These are phyloP conservation scores for Lepidocyrtinus sp. DNA, from an alignment of 2,888 invertebrate species.

Conservation along the genomic window DNA sequence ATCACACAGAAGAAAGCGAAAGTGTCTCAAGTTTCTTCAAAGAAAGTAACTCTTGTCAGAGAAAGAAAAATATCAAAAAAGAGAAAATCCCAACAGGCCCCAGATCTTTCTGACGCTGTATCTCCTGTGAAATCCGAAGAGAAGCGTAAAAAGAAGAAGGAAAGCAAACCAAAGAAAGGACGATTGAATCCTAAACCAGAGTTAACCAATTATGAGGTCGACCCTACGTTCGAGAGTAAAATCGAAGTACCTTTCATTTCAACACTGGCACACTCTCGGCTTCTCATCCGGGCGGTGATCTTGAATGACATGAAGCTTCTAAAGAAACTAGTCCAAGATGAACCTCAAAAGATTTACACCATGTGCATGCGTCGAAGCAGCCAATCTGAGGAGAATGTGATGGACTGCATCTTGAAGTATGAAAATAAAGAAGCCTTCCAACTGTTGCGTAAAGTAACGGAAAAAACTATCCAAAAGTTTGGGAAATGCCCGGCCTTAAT, in stretches of 20 bases:
- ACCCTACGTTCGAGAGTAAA: slow-evolving; percentile 63
- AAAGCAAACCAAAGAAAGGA: slow-evolving; percentile 32
- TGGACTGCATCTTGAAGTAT: slow-evolving; percentile 56
- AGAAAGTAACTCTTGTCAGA: background rate
- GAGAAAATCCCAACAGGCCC: background rate
- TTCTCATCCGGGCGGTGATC: slow-evolving; percentile 73
- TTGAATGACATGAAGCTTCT: slow-evolving; percentile 72
- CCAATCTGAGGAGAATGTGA: slow-evolving; percentile 22
- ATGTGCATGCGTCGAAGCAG: slow-evolving; percentile 69
- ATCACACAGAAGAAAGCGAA: too few relatives aligned
- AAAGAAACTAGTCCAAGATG: slow-evolving; percentile 71
- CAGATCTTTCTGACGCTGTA: too few relatives aligned
- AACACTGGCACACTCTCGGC: slow-evolving; percentile 72
- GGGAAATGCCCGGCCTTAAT: slow-evolving; percentile 51
- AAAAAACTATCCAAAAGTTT: slow-evolving; percentile 39
- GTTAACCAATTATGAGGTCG: slow-evolving; percentile 62
- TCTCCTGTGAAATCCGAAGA: background rate
- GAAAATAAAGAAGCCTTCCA: slow-evolving; percentile 61
- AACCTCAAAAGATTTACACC: slow-evolving; percentile 68
- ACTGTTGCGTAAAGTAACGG: slow-evolving; percentile 34
- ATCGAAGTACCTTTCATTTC: slow-evolving; percentile 73
- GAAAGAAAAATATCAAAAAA: slow-evolving; percentile 22
- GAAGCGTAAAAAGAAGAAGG: slow-evolving; percentile 21
- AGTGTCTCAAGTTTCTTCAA: background rate
- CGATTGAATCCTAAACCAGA: slow-evolving; percentile 57